Evolutionary conservation across 2,888 invertebrate species (phyloP).

Genomic region (Hyalella azteca): DNA sequence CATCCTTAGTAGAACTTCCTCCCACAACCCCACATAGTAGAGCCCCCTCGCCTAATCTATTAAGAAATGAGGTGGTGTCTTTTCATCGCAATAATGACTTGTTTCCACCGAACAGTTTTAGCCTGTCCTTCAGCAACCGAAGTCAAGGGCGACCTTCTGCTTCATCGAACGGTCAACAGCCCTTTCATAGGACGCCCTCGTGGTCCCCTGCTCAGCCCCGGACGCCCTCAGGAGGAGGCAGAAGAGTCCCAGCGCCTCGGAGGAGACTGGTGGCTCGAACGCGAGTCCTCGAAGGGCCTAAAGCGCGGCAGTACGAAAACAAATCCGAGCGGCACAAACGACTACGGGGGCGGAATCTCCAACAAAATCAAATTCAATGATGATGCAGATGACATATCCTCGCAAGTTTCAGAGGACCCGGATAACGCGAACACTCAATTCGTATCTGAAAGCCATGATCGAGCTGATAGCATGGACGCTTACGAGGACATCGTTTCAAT

Average conservation of each 20-base stretch:
- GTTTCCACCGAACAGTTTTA: background rate
- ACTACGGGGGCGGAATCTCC: conserved; percentile 31
- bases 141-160: background rate
- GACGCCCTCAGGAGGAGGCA: conserved; percentile 2
- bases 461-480: background rate
- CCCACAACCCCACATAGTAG: background rate
- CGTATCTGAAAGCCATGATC: background rate
- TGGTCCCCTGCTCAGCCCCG: conserved; percentile 30
- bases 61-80: background rate
- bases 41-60: background rate
- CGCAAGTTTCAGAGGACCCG: background rate
- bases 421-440: background rate
- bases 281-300: background rate
- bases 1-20: too few relatives aligned
- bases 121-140: background rate
- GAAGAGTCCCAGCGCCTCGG: conserved; percentile 4
- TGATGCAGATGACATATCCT: background rate
- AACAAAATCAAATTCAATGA: conserved; percentile 25
- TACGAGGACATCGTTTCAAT: background rate
- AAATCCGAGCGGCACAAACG: conserved; percentile 23
- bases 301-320: conserved; percentile 12
- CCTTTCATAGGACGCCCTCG: conserved; percentile 32
- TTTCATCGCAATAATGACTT: conserved; percentile 2
- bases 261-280: background rate
- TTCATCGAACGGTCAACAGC: background rate